Evolutionary conservation across 2,888 invertebrate genomes (phyloP).

Genomic region (Lasioglossum zephyrum): DNA sequence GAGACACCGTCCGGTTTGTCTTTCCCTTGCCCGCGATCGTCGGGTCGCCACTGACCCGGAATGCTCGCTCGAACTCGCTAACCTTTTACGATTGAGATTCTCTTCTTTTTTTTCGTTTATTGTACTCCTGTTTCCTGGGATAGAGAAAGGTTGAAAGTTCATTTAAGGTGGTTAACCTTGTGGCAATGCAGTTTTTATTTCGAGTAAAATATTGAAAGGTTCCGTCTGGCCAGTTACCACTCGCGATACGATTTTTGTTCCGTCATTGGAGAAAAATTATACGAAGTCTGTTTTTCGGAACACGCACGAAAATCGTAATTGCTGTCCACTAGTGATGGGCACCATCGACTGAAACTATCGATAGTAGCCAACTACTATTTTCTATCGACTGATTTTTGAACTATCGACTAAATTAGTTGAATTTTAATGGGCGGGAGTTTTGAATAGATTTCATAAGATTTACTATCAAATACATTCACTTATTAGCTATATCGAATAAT

Average conservation of each 20-base stretch:
- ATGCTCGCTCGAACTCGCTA: not conserved
- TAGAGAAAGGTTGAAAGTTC: not conserved
- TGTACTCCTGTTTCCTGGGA: not conserved
- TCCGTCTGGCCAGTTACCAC: not conserved
- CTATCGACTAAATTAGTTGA: too few relatives aligned
- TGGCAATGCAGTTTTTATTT: not conserved
- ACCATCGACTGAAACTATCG: too few relatives aligned
- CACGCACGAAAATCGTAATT: too few relatives aligned
- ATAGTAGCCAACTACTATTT: too few relatives aligned
- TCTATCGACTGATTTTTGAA: too few relatives aligned
- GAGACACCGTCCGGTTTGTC: slow-evolving; percentile 53
- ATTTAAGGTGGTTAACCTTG: not conserved
- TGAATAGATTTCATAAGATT: too few relatives aligned
- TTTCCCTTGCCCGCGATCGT: slow-evolving; percentile 38
- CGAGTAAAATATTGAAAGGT: not conserved
- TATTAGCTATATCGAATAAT: too few relatives aligned
- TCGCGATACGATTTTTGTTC: not conserved
- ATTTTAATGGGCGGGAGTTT: too few relatives aligned
- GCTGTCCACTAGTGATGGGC: too few relatives aligned
- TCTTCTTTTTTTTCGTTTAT: not conserved
- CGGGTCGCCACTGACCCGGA: not conserved
- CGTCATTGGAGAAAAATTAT: not conserved
- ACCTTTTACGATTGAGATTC: not conserved
- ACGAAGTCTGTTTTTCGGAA: not conserved
- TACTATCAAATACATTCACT: too few relatives aligned